A percentile compares a stretch with the other conserved stretches of the same genome.
Conservation (phyloP, 2,888 invertebrate species). For the Pyrrhia umbra region DNA sequence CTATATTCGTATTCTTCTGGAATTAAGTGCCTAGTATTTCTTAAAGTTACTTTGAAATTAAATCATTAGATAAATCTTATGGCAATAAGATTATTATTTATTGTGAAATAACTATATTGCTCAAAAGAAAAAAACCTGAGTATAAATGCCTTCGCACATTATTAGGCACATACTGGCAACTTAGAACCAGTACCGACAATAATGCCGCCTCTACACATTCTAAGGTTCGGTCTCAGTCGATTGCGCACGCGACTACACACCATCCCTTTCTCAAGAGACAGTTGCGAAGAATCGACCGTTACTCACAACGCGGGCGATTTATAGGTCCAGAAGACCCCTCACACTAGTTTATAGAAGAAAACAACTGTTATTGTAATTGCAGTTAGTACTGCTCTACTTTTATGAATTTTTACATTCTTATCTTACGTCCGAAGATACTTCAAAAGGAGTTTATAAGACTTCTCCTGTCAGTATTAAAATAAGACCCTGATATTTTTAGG, state of each 20-base stretch:
- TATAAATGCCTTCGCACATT: too few species aligned
- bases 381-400: neutral
- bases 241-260: conserved; percentile 74
- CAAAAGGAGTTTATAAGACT: neutral
- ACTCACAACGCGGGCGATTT: conserved; percentile 47
- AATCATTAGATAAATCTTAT: too few species aligned
- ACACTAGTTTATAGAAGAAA: neutral
- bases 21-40: too few species aligned
- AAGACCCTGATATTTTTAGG: too few species aligned
- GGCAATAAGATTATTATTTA: too few species aligned
- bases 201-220: conserved; percentile 24
- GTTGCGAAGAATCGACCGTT: conserved; percentile 73
- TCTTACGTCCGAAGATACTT: neutral
- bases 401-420: neutral
- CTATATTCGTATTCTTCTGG: too few species aligned
- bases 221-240: conserved; percentile 55
- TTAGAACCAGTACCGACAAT: neutral
- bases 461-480: too few species aligned
- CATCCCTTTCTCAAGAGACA: conserved; percentile 77
- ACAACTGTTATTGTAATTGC: conserved; percentile 24
- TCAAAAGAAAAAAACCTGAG: too few species aligned
- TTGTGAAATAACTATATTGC: too few species aligned
- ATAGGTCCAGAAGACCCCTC: conserved; percentile 14
- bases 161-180: too few species aligned
- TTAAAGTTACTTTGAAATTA: too few species aligned